Base-by-base conservation (phyloP, 53 echinoderm and acorn worm species). In the Stichopus horrens region DNA sequence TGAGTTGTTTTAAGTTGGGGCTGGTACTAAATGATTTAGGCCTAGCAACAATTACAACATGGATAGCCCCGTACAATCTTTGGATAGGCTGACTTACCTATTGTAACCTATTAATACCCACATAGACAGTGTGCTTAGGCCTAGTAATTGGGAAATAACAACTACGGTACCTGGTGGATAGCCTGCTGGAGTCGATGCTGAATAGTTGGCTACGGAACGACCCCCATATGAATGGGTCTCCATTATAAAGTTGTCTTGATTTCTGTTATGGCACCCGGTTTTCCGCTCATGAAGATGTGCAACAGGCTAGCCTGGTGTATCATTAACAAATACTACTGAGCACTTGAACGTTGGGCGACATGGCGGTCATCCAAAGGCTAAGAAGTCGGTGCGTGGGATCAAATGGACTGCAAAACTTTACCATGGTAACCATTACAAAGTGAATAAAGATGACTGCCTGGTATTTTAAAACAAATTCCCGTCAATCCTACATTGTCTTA, bases 291-390 rank as follows among this genome's bases (percentile, higher is more conserved):
- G n/a, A 71, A 71, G 71, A 71, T 71, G 71, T 71, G 20, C 19
- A 71, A 63, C 19, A 71, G 71, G 71, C 71, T 71, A 71, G 20
- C 71, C 71, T 71, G 71, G 71, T 71, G 19, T 71, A 71, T 71
- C 71, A 16, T 71, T 71, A 71, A 71, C 71, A 71, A 71, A 71
- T 71, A 71, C 14, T n/a, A 18, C 18, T 16, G 0, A 16, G n/a
- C 19, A 71, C 14, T 71, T 71, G 71, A 71, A 71, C 71, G 71
- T 71, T 71, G 19, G 71, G 71, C 71, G 71, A 71, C 14, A 71
- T 71, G 71, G 71, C 20, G 71, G 71, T 71, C 71, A 71, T 71
- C 71, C 5, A 71, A 37, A 71, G 5, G 71, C 14, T 71, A 21
- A 20, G 14, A 13, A 5, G 18, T 71, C 18, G 71, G 18, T 16